Evolutionary conservation across 2,888 invertebrate genomes (phyloP), one percentile per base, ranked within the genome.

Genomic region (Tinea pellionella): DNA sequence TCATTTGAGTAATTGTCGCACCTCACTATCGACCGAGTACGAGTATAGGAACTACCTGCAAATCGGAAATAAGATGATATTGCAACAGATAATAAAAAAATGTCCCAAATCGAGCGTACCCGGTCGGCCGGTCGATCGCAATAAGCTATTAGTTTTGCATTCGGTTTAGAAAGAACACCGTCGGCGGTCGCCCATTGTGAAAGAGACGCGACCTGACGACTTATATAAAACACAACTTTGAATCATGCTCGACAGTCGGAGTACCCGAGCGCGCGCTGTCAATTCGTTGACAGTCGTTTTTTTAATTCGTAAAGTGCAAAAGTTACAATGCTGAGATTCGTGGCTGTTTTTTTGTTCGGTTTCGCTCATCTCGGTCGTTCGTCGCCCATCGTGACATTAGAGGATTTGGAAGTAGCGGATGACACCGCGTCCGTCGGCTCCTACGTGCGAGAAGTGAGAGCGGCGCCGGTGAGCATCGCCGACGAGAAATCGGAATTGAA

Each of bases 401-500:
- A 59, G 19, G 59, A 59, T 19, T 15, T 42, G 42, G 43, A 59
- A 42, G 12, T 59, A 61, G 81, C 77, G 15, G 89, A 82, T 64
- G 90, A 90, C 66, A 88, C 89, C 0, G 75, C 81, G 62, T 78
- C 89, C 19, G 88, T 90, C 6, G 90, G 89, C 62, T 90, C 90
- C 7, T 89, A 88, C 63, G 77, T 90, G 16, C 76, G 91, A 53
- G 89, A 89, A 76, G 81, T 89, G 0, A 78, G 90, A 66, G 89
- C 89, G 12, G 86, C 86, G 62, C 74, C 88, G 69, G 88, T 88
- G 68, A 79, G 79, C 69, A 6, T n/a, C 6, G n/a, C n/a, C n/a
- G n/a, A n/a, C n/a, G n/a, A n/a, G n/a, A n/a, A n/a, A n/a, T n/a
- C n/a, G n/a, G n/a, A n/a, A n/a, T n/a, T n/a, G n/a, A n/a, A n/a